Evolutionary conservation across 2,113 vertebrate genomes (phyloP), one percentile per base, ranked within the genome.

Genomic region (Centropus unirufus): DNA sequence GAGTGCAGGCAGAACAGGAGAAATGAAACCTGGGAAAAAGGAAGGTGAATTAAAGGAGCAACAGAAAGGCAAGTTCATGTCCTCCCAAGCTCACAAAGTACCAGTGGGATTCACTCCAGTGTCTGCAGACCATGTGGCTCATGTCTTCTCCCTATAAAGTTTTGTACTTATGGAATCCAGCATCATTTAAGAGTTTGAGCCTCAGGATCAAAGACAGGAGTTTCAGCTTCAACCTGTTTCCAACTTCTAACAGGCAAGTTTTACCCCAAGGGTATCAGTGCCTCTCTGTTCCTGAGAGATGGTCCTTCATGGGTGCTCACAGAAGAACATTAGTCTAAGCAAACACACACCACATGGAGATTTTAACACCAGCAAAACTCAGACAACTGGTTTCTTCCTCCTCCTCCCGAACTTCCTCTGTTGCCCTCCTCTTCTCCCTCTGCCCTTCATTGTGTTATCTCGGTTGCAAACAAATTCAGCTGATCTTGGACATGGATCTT

Each of bases 381-480:
- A 83, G 74, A 68, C 27, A 40, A 13, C 6, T 61, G 26, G 12
- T 66, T 95, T 58, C 27, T 88, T 36, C 36, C 40, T 73, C 3
- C 2, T 87, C 19, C 40, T 90, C 68, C 62, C 67, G 64, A 59
- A 29, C 40, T 61, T 79, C n/a, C 20, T 64, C 58, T 66, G 63
- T 47, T n/a, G 66, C 46, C 14, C 20, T 64, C 44, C 26, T 83
- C 72, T 73, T 80, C 44, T 91, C 59, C 49, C 34, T 83, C 58
- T 59, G 36, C 0, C 1, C 23, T 64, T 79, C 47, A 67, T 1
- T 34, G 40, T 0, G 0, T 86, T 46, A 92, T 52, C 44, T 95
- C 47, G 61, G 63, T 82, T 55, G 44, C 8, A 57, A 83, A 67
- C 24, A 72, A 88, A 51, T 26, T 47, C 11, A 3, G 30, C 49